These are phyloP conservation scores for Lagopus muta DNA, from an alignment of 2,113 vertebrate species.

Conservation along the genomic window DNA sequence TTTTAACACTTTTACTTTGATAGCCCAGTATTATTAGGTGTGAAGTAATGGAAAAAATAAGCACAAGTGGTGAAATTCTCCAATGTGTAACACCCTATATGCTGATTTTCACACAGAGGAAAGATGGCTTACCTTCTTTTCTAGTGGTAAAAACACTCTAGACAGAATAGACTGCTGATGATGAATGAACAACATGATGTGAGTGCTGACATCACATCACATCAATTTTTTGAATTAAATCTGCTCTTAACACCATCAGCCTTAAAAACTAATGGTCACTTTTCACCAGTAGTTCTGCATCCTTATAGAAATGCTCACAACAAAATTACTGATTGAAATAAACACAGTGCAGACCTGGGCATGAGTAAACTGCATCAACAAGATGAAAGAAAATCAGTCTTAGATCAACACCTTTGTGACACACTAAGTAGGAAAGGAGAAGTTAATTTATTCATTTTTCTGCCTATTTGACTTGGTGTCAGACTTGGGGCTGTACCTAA, in stretches of 20 bases:
- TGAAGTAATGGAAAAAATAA: not conserved
- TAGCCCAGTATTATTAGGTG: not conserved
- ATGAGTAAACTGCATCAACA: not conserved
- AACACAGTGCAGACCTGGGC: not conserved
- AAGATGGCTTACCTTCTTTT: not conserved
- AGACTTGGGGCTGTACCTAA: not conserved
- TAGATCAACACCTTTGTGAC: not conserved
- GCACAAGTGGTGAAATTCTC: not conserved
- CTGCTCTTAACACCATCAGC: not conserved
- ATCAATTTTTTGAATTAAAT: not conserved
- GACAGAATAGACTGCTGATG: not conserved
- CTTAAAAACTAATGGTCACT: not conserved
- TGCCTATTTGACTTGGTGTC: not conserved
- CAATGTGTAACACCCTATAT: not conserved
- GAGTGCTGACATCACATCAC: not conserved
- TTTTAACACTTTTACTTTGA: not conserved
- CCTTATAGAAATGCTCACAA: not conserved
- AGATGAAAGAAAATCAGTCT: not conserved
- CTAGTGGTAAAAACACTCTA: not conserved
- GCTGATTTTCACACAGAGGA: not conserved
- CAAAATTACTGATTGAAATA: not conserved
- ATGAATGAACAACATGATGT: fast-evolving
- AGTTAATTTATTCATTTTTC: not conserved
- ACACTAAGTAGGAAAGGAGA: not conserved
- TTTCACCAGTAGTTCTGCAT: not conserved